phyloP scores from a whole-genome alignment of 2,888 invertebrate genomes.

The Latrodectus elegans region DNA sequence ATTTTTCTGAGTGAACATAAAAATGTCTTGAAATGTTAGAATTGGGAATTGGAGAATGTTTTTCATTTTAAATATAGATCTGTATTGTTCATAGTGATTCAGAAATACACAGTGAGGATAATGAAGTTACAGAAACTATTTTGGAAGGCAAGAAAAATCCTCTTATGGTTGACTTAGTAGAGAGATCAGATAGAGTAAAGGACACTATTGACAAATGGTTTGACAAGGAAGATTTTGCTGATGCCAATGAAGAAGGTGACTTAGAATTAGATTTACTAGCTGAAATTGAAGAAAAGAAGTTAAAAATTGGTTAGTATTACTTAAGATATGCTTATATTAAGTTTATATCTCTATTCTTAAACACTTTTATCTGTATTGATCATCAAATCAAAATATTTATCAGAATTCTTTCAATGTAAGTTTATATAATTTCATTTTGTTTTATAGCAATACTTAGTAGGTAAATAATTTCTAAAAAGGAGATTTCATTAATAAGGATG shows the following conservation, averaged over 20 bases:
- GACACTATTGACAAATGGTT: slow-evolving; percentile 75
- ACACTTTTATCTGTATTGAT: too few species aligned
- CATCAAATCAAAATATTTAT: too few species aligned
- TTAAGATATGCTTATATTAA: too few species aligned
- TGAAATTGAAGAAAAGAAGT: slow-evolving; percentile 73
- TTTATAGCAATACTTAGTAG: too few species aligned
- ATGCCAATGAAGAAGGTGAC: slow-evolving; percentile 69
- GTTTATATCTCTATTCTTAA: too few species aligned
- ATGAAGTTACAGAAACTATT: slow-evolving; percentile 76
- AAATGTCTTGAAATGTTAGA: too few species aligned
- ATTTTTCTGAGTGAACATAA: too few species aligned
- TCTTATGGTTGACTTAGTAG: slow-evolving; percentile 74
- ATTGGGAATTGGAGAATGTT: neutral
- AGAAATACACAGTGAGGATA: slow-evolving; percentile 64
- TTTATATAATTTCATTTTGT: too few species aligned
- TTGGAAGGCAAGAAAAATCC: slow-evolving; percentile 73
- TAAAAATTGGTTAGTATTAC: slow-evolving; percentile 1
- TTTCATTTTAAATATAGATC: neutral
- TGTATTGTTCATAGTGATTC: slow-evolving; percentile 24
- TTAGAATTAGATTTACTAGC: slow-evolving; percentile 73
- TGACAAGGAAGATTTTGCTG: slow-evolving; percentile 70
- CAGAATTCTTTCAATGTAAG: too few species aligned
- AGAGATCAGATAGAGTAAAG: slow-evolving; percentile 71
- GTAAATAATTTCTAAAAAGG: too few species aligned
- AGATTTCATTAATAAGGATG: too few species aligned